Conservation (phyloP, 1,140 invertebrate genomes). For the Sycophila sp. region DNA sequence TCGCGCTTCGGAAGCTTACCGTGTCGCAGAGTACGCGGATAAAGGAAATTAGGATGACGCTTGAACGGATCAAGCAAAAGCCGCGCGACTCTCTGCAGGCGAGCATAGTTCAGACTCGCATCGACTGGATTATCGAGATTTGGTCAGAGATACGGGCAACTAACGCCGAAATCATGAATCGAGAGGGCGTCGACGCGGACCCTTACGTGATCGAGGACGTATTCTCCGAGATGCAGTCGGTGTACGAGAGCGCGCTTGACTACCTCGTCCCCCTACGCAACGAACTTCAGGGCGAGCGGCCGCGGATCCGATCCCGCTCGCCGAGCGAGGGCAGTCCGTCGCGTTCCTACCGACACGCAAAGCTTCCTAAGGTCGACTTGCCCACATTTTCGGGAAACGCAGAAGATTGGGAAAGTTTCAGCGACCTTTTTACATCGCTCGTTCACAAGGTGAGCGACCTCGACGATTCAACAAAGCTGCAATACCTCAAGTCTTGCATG, state of each 20-base stretch:
- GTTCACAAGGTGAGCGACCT: slow-evolving; percentile 44
- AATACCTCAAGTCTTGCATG: slow-evolving; percentile 43
- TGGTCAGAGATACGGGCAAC: not conserved
- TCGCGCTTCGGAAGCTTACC: not conserved
- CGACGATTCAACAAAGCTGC: slow-evolving; percentile 43
- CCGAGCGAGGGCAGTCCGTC: not conserved
- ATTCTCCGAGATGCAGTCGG: not conserved
- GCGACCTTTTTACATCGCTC: slow-evolving; percentile 45
- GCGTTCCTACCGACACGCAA: not conserved
- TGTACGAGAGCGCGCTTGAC: not conserved
- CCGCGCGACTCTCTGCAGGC: not conserved
- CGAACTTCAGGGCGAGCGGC: not conserved
- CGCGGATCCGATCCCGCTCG: not conserved
- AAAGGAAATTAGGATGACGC: not conserved
- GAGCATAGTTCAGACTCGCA: not conserved
- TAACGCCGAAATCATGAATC: not conserved
- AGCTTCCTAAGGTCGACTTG: slow-evolving; percentile 22
- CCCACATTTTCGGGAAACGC: slow-evolving; percentile 47
- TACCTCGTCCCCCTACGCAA: not conserved
- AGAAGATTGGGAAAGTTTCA: slow-evolving; percentile 47
- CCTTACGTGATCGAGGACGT: not conserved
- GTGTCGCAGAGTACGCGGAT: not conserved
- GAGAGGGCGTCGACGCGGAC: not conserved
- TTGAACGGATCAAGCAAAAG: not conserved
- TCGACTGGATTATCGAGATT: not conserved